phyloP scores from a whole-genome alignment of 2,113 vertebrate genomes.

The Corythornis cristatus region DNA sequence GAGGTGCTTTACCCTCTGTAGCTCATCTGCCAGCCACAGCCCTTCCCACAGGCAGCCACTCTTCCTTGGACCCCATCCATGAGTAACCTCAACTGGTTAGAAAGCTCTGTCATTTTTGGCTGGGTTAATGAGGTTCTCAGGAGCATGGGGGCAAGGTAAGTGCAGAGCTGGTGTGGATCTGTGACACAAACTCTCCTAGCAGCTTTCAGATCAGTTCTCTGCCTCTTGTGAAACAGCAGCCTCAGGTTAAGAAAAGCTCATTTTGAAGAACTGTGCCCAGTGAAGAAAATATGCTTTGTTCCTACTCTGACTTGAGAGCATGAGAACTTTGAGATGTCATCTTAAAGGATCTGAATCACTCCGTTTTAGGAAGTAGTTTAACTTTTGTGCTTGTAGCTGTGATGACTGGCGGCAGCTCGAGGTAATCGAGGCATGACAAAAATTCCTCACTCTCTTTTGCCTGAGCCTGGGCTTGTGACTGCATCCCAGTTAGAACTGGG shows the following conservation, averaged over 20 bases:
- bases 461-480: background rate
- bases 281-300: constrained; percentile 17
- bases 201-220: background rate
- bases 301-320: background rate
- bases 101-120: background rate
- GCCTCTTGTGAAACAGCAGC: background rate
- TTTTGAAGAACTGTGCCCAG: background rate
- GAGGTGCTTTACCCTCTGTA: background rate
- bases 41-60: background rate
- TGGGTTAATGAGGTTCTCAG: background rate
- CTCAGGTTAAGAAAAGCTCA: background rate
- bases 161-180: background rate
- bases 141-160: background rate
- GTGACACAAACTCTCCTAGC: background rate
- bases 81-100: background rate
- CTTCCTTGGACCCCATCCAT: background rate
- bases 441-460: background rate
- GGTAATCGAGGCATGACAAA: background rate
- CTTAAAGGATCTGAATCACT: background rate
- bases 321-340: background rate
- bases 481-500: background rate
- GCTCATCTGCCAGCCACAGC: background rate
- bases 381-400: background rate
- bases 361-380: background rate
- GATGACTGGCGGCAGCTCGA: background rate